phyloP scores from a whole-genome alignment of 2,797 vertebrate species.

The Parambassis ranga region DNA sequence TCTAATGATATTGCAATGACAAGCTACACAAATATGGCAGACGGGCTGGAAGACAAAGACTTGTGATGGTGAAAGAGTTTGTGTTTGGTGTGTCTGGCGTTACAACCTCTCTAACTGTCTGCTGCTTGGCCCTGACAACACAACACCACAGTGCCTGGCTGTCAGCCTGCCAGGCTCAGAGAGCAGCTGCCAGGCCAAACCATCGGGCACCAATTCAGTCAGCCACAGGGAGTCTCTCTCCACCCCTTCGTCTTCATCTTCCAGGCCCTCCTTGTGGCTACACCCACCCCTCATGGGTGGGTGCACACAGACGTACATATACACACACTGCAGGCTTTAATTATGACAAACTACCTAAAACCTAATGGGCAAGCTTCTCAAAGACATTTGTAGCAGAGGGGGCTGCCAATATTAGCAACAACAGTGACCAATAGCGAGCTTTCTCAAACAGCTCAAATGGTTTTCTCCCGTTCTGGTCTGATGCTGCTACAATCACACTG shows the following conservation, averaged over 20 bases:
- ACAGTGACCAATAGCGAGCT: slow-evolving; percentile 40
- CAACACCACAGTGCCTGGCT: slow-evolving; percentile 57
- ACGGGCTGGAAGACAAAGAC: slow-evolving; percentile 57
- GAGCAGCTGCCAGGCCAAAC: slow-evolving; percentile 81
- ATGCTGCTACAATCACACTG: too few species aligned
- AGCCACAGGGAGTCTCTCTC: slow-evolving; percentile 75
- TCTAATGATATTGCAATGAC: slow-evolving; percentile 63
- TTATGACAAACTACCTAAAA: slow-evolving; percentile 72
- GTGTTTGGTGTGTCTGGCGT: slow-evolving; percentile 53
- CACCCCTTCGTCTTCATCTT: slow-evolving; percentile 62
- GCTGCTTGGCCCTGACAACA: slow-evolving; percentile 74
- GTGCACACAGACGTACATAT: slow-evolving; percentile 45
- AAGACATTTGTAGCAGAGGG: slow-evolving; percentile 65
- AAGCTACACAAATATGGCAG: slow-evolving; percentile 43
- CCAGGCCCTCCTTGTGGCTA: slow-evolving; percentile 68
- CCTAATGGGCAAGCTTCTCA: slow-evolving; percentile 75
- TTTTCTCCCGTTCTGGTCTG: too few species aligned
- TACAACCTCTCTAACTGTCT: slow-evolving; percentile 51
- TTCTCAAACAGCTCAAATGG: not conserved
- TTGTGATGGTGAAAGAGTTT: slow-evolving; percentile 44
- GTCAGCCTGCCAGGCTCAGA: slow-evolving; percentile 78
- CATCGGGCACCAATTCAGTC: slow-evolving; percentile 83
- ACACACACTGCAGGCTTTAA: slow-evolving; percentile 70
- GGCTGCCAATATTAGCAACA: slow-evolving; percentile 60
- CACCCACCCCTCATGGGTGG: slow-evolving; percentile 51